Evolutionary conservation across 2,888 invertebrate species (phyloP), one percentile per base, ranked within the genome.

Genomic region (Leucoptera coffeella): DNA sequence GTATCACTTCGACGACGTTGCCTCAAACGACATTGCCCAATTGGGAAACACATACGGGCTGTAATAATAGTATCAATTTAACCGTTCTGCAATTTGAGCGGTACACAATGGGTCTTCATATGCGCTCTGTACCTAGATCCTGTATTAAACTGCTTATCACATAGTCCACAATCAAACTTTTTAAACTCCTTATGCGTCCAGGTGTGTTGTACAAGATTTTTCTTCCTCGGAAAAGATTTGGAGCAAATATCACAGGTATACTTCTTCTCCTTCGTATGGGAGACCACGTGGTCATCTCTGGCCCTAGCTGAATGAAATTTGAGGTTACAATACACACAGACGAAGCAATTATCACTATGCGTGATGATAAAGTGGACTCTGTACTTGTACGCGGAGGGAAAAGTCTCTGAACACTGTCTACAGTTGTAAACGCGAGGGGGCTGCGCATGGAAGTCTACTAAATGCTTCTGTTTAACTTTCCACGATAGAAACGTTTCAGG

Each of bases 21-120:
- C n/a, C n/a, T n/a, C n/a, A n/a, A n/a, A n/a, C n/a, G n/a, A n/a
- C n/a, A n/a, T n/a, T n/a, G n/a, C n/a, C n/a, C n/a, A n/a, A n/a
- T n/a, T n/a, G n/a, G n/a, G n/a, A n/a, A n/a, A n/a, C n/a, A n/a
- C n/a, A n/a, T n/a, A n/a, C n/a, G n/a, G n/a, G n/a, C n/a, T n/a
- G n/a, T n/a, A n/a, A n/a, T n/a, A n/a, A n/a, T n/a, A n/a, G n/a
- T n/a, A n/a, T n/a, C n/a, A n/a, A n/a, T n/a, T n/a, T n/a, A n/a
- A n/a, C n/a, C n/a, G 38, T 47, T 47, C 34, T 43, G 59, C 21
- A 69, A 41, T 34, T 69, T 54, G 10, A 67, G 44, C 47, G 64
- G 67, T 37, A 57, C 57, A 34, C 61, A 60, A 13, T 52, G 43
- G 1, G 51, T 42, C 25, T 50, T 50, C 50, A 55, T 51, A 35